Base-by-base conservation (phyloP, 2,888 invertebrate species). In the Craniophora ligustri region DNA sequence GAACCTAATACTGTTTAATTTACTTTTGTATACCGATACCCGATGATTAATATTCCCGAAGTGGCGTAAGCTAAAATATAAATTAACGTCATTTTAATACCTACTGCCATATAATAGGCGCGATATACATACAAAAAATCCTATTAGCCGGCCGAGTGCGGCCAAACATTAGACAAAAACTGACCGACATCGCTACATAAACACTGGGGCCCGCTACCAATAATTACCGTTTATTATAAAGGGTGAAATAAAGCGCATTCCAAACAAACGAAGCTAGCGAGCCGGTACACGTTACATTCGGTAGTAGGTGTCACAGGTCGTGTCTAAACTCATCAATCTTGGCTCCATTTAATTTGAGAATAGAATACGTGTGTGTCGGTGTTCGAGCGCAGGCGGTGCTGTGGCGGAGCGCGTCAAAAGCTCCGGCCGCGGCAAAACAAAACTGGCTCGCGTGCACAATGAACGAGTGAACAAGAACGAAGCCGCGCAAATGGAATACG, bases 281-380 rank as follows among this genome's bases (percentile, higher is more conserved):
- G 41, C 32, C 42, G 26, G 48, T 49, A 67, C 75, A 72, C 73
- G 78, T 69, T 79, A 82, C 85, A 83, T 91, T 92, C 92, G 87
- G 93, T 92, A 92, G 92, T 92, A 87, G 87, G 86, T 91, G 92
- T 92, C 93, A 92, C 86, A 92, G 92, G 92, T 92, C 91, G 86
- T 85, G 89, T 88, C 88, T 85, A 86, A 87, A 81, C 91, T 89
- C 92, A 93, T 93, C 90, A 92, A 93, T 93, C 92, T 91, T 88
- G 69, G 72, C 85, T 88, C 87, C 87, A 85, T 92, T 93, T 91
- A 88, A 90, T 86, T 87, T 89, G 69, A 78, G 86, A 87, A 87
- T 88, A 88, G 87, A 86, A 82, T 81, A 80, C 47, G 65, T 65
- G 70, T 65, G 67, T 70, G 60, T 66, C 49, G 62, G 63, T 66